Base-by-base conservation (phyloP, 2,888 invertebrate genomes). In the Zeuzera pyrina region DNA sequence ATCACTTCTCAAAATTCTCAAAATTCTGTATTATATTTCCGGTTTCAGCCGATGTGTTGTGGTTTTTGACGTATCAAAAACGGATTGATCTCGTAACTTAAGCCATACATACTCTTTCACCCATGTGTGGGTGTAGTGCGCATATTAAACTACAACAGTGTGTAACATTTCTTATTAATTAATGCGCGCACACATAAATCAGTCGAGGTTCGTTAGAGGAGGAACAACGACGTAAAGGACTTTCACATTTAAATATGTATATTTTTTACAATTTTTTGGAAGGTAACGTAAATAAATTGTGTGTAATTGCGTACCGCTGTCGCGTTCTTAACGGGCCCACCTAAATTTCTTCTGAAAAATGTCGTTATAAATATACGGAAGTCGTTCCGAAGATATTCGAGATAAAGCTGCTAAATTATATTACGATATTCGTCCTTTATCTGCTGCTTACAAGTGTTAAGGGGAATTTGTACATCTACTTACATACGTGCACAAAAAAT, bases 111-210 rank as follows among this genome's bases (percentile, higher is more conserved):
- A 30, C 25, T 27, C 33, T 29, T 15, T 15, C 24, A 19, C 30
- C n/a, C 35, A 24, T 41, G 45, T 53, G 57, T 57, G 56, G 52
- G 58, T 52, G 55, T 43, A 36, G 35, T 12, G 26, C 49, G 50
- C 57, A 54, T 59, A 59, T 57, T 56, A 52, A 56, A 56, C 52
- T 55, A 50, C 54, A 55, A 51, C 45, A 12, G 63, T 65, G 66
- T 60, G 64, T 56, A 57, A 51, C 66, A 57, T 73, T 66, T 72
- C 71, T 71, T 78, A 79, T 81, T 81, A 81, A 81, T 79, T 79
- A 81, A 76, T 72, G 74, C 66, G 67, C 70, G 54, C 68, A 63
- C 65, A 64, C 77, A 79, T 83, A 83, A 78, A 81, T 83, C 81
- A 78, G 71, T 76, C 77, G 56, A 45, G 69, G 62, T 76, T 83